phyloP scores from a whole-genome alignment of 2,888 invertebrate genomes.

The Diogma glabrata region DNA sequence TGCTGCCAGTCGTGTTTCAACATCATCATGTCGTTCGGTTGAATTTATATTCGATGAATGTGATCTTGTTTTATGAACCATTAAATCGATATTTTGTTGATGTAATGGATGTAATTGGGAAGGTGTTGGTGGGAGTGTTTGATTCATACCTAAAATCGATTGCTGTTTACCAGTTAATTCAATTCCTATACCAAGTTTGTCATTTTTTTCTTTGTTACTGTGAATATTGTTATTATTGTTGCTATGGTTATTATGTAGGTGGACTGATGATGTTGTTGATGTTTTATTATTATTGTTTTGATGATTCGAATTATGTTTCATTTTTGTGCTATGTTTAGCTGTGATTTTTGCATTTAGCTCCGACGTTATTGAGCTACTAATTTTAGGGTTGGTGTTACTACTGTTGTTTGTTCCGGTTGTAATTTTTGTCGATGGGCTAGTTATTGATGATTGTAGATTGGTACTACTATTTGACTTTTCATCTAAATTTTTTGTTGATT shows the following conservation, averaged over 20 bases:
- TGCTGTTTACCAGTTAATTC: not conserved
- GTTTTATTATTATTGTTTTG: not conserved
- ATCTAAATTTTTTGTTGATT: conserved; percentile 26
- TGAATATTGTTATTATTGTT: conserved; percentile 9
- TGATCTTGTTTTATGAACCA: not conserved
- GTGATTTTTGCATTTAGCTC: conserved; percentile 29
- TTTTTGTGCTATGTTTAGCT: conserved; percentile 32
- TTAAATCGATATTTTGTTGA: not conserved
- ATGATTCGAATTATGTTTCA: conserved; percentile 22
- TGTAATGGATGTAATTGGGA: not conserved
- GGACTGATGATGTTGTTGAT: not conserved
- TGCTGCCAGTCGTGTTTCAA: conserved; percentile 32
- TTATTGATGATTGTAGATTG: conserved; percentile 11
- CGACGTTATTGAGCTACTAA: conserved; percentile 22
- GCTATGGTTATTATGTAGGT: conserved; percentile 5
- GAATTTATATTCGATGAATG: no score
- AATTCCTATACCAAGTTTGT: not conserved
- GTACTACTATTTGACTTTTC: conserved; percentile 4
- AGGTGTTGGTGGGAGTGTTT: not conserved
- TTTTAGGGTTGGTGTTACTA: not conserved
- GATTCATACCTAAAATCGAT: not conserved
- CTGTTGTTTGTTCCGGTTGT: conserved; percentile 6
- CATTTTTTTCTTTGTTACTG: not conserved
- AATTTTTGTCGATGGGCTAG: conserved; percentile 18
- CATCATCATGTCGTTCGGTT: conserved; percentile 23